These are phyloP conservation scores for Petroica traversi DNA, from an alignment of 2,113 vertebrate genomes.

Conservation along the genomic window DNA sequence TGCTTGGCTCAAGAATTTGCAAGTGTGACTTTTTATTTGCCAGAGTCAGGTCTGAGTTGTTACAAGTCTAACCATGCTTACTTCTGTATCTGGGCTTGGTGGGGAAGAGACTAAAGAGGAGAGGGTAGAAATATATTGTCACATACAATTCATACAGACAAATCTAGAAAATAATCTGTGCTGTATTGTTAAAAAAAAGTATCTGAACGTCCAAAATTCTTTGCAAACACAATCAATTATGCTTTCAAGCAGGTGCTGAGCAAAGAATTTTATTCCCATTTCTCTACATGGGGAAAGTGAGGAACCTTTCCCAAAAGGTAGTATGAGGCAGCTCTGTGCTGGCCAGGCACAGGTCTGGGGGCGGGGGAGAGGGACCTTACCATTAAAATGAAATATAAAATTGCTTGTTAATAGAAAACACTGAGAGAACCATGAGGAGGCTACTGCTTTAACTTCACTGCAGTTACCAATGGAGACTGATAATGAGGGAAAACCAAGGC, in stretches of 20 bases:
- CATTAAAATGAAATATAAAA: not conserved
- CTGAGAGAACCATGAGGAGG: not conserved
- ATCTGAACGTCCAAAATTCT: not conserved
- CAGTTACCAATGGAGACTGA: not conserved
- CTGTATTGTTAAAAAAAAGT: not conserved
- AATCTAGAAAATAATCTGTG: not conserved
- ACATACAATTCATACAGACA: not conserved
- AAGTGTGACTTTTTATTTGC: not conserved
- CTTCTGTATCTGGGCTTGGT: not conserved
- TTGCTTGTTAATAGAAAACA: not conserved
- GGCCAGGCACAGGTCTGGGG: not conserved
- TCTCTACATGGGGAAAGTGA: not conserved
- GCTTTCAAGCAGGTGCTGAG: not conserved
- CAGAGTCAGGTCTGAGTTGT: not conserved
- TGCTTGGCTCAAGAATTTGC: not conserved
- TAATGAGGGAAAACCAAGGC: not conserved
- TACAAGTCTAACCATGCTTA: accelerated
- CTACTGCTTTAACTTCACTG: not conserved
- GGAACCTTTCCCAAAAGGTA: not conserved
- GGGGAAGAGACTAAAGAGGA: accelerated
- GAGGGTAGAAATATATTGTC: not conserved
- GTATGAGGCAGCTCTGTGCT: not conserved
- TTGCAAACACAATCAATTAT: not conserved
- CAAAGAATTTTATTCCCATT: not conserved
- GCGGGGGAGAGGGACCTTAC: no score